Evolutionary conservation across 2,888 invertebrate species (phyloP).

Genomic region (Drosophila phalerata): DNA sequence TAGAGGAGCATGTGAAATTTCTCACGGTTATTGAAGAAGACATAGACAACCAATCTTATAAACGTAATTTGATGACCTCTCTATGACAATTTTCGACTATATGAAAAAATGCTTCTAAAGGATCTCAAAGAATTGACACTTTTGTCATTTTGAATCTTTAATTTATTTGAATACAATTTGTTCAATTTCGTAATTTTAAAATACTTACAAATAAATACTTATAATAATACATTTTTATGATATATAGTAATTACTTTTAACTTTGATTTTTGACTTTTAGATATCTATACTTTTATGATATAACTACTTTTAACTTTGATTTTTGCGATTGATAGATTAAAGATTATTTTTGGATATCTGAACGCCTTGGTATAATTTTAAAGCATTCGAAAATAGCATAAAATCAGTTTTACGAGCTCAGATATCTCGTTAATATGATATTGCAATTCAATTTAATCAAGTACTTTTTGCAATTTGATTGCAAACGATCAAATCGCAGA

Average conservation of each 20-base stretch:
- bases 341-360: no score
- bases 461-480: not conserved
- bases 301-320: not conserved
- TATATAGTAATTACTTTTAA: not conserved
- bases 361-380: not conserved
- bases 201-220: not conserved
- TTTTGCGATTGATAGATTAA: not conserved
- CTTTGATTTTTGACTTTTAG: not conserved
- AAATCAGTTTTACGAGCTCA: no score
- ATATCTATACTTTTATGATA: not conserved
- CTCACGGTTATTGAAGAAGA: constrained; percentile 35
- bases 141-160: not conserved
- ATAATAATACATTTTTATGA: not conserved
- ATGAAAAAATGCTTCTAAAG: not conserved
- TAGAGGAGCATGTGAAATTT: constrained; percentile 53
- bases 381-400: not conserved
- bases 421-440: not conserved
- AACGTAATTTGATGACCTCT: not conserved
- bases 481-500: not conserved
- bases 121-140: not conserved
- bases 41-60: not conserved
- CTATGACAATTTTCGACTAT: not conserved
- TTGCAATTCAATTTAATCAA: not conserved
- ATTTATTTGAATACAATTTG: not conserved
- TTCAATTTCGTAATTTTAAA: not conserved